Evolutionary conservation across 1,140 invertebrate species (phyloP).

Genomic region (Lucilia sericata): DNA sequence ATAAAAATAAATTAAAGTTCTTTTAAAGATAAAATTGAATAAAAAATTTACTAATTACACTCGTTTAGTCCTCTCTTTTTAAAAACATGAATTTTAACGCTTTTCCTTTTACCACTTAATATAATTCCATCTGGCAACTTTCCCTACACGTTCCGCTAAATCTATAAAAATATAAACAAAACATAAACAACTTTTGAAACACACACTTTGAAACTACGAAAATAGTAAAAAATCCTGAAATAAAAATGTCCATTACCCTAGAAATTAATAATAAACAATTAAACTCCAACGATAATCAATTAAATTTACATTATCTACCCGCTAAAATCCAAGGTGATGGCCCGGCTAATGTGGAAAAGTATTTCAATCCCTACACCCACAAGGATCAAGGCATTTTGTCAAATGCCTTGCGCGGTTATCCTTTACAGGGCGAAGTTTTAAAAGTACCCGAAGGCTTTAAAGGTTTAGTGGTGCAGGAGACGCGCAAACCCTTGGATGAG

Average conservation of each 20-base stretch:
- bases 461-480: conserved; percentile 74
- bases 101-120: no score
- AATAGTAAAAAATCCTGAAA: background rate
- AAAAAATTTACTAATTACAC: no score
- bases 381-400: conserved; percentile 67
- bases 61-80: no score
- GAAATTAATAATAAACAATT: conserved; percentile 70
- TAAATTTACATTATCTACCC: conserved; percentile 77
- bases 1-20: no score
- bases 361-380: conserved; percentile 76
- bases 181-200: background rate
- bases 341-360: conserved; percentile 76
- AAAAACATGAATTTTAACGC: no score
- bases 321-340: conserved; percentile 80
- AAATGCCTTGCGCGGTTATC: conserved; percentile 76
- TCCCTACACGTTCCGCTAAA: background rate
- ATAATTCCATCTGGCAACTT: background rate
- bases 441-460: conserved; percentile 72
- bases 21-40: no score
- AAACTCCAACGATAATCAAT: conserved; percentile 59
- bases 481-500: conserved; percentile 70
- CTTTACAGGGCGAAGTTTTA: conserved; percentile 73
- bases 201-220: background rate
- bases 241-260: conserved; percentile 70
- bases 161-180: background rate